phyloP scores from a whole-genome alignment of 2,888 invertebrate species.

The Ypsolopha sequella region DNA sequence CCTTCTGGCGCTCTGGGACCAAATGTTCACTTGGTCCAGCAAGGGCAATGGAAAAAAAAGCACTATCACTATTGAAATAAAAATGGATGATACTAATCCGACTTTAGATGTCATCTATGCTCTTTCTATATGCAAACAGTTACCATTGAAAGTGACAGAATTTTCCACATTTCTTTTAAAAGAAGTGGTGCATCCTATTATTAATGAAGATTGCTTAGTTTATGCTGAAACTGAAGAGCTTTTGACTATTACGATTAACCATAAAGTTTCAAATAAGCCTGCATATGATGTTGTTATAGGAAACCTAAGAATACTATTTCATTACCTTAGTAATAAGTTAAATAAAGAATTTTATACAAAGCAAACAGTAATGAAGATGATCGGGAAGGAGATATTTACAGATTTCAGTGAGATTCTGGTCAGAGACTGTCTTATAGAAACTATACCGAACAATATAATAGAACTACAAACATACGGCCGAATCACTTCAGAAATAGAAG shows the following conservation, averaged over 20 bases:
- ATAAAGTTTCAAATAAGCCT: constrained; percentile 49
- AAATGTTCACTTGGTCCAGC: constrained; percentile 51
- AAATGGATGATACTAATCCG: constrained; percentile 27
- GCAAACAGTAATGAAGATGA: constrained; percentile 61
- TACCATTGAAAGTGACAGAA: constrained; percentile 54
- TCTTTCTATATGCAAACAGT: constrained; percentile 49
- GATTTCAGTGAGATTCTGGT: constrained; percentile 76
- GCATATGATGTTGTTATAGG: constrained; percentile 66
- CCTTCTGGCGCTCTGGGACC: constrained; percentile 56
- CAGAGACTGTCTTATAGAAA: constrained; percentile 79
- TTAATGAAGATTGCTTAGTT: constrained; percentile 57
- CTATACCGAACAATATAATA: constrained; percentile 81
- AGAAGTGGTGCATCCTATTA: constrained; percentile 69
- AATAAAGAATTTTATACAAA: constrained; percentile 51
- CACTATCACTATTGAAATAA: constrained; percentile 41
- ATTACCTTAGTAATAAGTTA: constrained; percentile 69
- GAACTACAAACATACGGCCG: constrained; percentile 76
- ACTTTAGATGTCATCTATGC: constrained; percentile 45
- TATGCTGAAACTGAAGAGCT: constrained; percentile 40
- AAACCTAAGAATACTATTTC: constrained; percentile 68
- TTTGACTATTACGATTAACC: constrained; percentile 39
- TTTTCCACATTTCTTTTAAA: constrained; percentile 72
- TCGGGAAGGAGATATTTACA: constrained; percentile 66
- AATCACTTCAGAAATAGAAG: constrained; percentile 73
- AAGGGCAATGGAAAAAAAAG: constrained; percentile 28